A percentile compares a stretch with the other conserved stretches of the same genome.
Evolutionary conservation across 2,888 invertebrate species (phyloP).

Genomic region (Hylaea fasciaria): DNA sequence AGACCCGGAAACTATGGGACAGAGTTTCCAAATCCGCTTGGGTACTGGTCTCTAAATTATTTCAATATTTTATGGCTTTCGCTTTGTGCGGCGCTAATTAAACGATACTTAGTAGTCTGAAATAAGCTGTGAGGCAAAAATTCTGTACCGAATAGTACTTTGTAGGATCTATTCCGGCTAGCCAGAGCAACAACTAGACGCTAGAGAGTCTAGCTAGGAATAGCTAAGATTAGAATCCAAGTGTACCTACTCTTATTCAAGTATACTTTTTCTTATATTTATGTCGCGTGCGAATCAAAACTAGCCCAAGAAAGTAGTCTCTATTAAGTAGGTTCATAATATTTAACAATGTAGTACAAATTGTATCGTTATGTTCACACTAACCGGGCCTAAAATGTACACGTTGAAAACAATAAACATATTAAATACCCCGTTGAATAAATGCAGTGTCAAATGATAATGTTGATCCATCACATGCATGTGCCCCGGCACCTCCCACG

Average conservation of each 20-base stretch:
- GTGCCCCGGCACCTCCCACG: constrained; percentile 74
- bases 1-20: constrained; percentile 19
- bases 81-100: constrained; percentile 17
- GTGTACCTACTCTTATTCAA: no score
- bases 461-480: constrained; percentile 82
- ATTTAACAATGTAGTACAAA: no score
- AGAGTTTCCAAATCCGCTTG: constrained; percentile 9
- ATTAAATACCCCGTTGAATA: constrained; percentile 66
- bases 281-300: no score
- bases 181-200: no score
- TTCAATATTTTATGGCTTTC: constrained; percentile 24
- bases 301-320: no score
- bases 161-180: no score
- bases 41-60: constrained; percentile 9
- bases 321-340: no score
- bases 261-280: no score
- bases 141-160: no score
- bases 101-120: neutral
- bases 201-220: no score
- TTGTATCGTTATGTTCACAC: neutral
- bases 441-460: constrained; percentile 84
- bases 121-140: neutral
- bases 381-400: neutral
- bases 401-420: constrained; percentile 36
- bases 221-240: no score